Base-by-base conservation (phyloP, 2,113 vertebrate genomes). In the Zosterops lateralis region DNA sequence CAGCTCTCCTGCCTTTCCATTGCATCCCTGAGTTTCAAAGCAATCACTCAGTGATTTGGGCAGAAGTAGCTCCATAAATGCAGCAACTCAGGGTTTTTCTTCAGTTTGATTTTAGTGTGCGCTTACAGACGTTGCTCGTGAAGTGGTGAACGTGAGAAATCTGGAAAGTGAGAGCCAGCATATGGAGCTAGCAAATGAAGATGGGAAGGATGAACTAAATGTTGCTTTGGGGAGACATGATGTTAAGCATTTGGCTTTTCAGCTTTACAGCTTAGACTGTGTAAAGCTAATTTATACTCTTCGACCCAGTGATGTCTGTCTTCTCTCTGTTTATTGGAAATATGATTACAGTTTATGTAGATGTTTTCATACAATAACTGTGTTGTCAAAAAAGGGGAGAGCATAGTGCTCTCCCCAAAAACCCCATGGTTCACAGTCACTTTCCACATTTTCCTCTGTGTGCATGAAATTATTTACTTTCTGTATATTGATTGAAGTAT, bases 231-330 rank as follows among this genome's bases (percentile, higher is more conserved):
- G 75, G 82, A 93, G 79, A 67, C 42, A 21, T 61, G 56, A 73
- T 79, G 71, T 91, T 89, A 87, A 91, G n/a, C 78, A 68, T 90
- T 84, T 87, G 93, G 82, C 88, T 91, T 86, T 92, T 85, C 76
- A 88, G 22, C 77, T 94, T 95, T 96, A 90, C 74, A 79, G 8
- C 67, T 47, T 83, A 80, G 68, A 47, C 56, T 66, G 16, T 10
- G 28, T 73, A 90, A 94, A 90, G 54, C 47, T 93, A 66, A 90
- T 93, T 94, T 92, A 77, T 83, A 42, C 32, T 85, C 82, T 86
- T 83, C 0, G 11, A 88, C 60, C 67, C 60, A 62, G 64, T 67
- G 56, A 85, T 66, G 32, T 51, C 82, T 92, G 38, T 80, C 50
- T 79, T 61, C 51, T 87, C 0, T 65, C 74, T 4, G 3, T 88